A percentile compares a stretch with the other conserved stretches of the same genome.
phyloP scores from a whole-genome alignment of 92 coral and sea anemone genomes.

The Actinostola sp. region DNA sequence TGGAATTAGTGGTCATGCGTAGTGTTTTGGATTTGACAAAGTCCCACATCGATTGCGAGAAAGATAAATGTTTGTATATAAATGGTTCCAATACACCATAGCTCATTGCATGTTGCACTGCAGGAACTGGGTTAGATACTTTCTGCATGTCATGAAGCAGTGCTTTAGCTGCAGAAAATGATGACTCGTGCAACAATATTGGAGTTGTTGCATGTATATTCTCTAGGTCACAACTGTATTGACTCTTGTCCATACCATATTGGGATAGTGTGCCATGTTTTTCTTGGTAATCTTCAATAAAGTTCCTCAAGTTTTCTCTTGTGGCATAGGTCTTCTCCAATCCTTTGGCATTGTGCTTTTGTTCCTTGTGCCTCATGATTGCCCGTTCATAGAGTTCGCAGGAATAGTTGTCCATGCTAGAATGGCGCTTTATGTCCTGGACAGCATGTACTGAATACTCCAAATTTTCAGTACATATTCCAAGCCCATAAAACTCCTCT shows the following conservation, averaged over 20 bases:
- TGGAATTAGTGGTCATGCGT: too few species aligned
- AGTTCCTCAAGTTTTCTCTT: slow-evolving; percentile 55
- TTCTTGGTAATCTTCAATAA: slow-evolving; percentile 25
- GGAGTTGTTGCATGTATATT: slow-evolving; percentile 8
- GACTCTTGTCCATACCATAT: slow-evolving; percentile 25
- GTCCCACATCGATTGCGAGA: too few species aligned
- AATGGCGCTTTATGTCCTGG: slow-evolving; percentile 54
- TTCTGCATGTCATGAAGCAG: slow-evolving; percentile 24
- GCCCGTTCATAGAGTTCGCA: slow-evolving; percentile 76
- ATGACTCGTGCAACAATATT: slow-evolving; percentile 43
- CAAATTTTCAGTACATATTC: slow-evolving; percentile 65
- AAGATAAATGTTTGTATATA: too few species aligned
- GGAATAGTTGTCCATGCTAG: slow-evolving; percentile 74
- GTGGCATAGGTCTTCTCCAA: slow-evolving; percentile 62
- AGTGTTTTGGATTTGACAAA: too few species aligned
- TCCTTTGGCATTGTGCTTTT: slow-evolving; percentile 77
- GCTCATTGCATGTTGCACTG: slow-evolving; percentile 28
- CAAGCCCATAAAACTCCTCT: slow-evolving; percentile 72
- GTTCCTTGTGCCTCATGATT: slow-evolving; percentile 59
- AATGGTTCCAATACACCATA: too few species aligned
- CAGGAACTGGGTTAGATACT: neutral
- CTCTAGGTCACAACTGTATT: slow-evolving; percentile 22
- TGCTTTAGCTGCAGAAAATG: slow-evolving; percentile 46
- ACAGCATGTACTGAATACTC: slow-evolving; percentile 67
- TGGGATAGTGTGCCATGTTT: slow-evolving; percentile 51